Evolutionary conservation across 2,888 invertebrate species (phyloP), one percentile per base, ranked within the genome.

Genomic region (Ypsolopha scabrella): DNA sequence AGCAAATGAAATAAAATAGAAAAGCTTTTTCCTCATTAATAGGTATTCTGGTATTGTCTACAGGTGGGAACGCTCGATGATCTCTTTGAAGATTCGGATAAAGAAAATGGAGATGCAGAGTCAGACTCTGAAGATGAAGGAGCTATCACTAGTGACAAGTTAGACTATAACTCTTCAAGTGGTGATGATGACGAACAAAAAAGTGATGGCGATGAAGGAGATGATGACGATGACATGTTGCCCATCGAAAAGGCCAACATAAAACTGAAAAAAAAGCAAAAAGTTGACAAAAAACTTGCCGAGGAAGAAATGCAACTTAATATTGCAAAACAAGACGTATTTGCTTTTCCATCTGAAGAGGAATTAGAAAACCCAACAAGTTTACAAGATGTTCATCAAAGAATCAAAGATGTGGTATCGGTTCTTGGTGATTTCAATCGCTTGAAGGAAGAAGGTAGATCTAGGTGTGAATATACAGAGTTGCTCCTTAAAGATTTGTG

Each of bases 221-320:
- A 83, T 52, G 87, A 81, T 41, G 89, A 90, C 55, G 90, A 91
- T 54, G 92, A 94, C 65, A 81, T 93, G 74, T 73, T 97, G 50
- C 96, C 97, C 0, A 94, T 97, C 68, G 97, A 97, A 80, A 95
- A 92, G 68, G 90, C 92, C 53, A 93, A 93, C 54, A 91, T 91
- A 57, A 93, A 92, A 70, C 81, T 97, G 4, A 92, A 91, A 65
- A 92, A 91, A 68, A 92, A 92, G 65, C 89, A 93, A 68, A 90
- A 90, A 56, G 72, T 89, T 58, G 91, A 93, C 57, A 87, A 92
- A 53, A 88, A 92, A 72, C 72, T 92, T 51, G 94, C 94, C 6
- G 92, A 94, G 64, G 92, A 91, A 52, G 96, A 97, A 86, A 85
- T 96, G 83, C 90, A 93, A 75, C 87, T 94, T 53, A 95, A 95